Percentiles rank a stretch among this genome's conserved stretches.
Evolutionary conservation across 2,888 invertebrate genomes (phyloP).

Genomic region (Thalpophila matura): DNA sequence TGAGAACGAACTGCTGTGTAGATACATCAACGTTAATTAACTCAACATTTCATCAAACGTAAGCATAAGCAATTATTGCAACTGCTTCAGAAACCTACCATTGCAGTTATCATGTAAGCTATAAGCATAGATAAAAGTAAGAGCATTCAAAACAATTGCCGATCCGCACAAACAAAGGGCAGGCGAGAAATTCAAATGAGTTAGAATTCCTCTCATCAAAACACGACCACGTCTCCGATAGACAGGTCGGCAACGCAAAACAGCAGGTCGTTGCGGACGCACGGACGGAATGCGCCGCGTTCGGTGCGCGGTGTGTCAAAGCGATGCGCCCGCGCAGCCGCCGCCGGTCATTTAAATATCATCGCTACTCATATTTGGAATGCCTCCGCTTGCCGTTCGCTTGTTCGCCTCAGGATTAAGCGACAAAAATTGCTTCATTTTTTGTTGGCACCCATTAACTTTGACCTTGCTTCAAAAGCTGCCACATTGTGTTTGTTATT

Average conservation of each 20-base stretch:
- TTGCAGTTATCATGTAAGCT: too few relatives aligned
- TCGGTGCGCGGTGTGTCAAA: conserved; percentile 62
- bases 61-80: background rate
- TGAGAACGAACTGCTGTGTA: background rate
- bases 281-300: conserved; percentile 56
- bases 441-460: conserved; percentile 60
- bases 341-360: conserved; percentile 77
- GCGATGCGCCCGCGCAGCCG: conserved; percentile 60
- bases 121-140: too few relatives aligned
- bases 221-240: conserved; percentile 22
- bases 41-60: background rate
- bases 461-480: conserved; percentile 58
- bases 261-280: conserved; percentile 43
- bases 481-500: conserved; percentile 34
- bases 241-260: conserved; percentile 53
- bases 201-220: conserved; percentile 35
- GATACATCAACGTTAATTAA: background rate
- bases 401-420: conserved; percentile 67
- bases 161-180: conserved; percentile 8
- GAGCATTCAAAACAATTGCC: background rate
- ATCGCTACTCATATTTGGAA: conserved; percentile 72
- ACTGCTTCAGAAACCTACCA: too few relatives aligned
- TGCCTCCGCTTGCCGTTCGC: conserved; percentile 57
- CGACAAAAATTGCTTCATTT: conserved; percentile 78
- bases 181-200: conserved; percentile 29